phyloP scores from a whole-genome alignment of 2,888 invertebrate species.

The Unio pictorum region DNA sequence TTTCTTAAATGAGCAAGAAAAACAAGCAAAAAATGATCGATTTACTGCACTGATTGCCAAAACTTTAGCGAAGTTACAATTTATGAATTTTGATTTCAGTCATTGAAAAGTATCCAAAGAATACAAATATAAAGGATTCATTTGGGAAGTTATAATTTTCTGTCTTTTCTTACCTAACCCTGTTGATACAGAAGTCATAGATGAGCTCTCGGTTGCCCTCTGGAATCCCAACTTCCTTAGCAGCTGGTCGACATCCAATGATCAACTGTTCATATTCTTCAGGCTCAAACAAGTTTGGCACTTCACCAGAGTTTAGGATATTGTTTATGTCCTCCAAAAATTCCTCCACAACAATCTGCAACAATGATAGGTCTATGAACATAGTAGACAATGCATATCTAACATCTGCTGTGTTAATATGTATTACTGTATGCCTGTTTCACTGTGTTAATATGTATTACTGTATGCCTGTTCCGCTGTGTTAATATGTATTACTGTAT shows the following conservation, averaged over 20 bases:
- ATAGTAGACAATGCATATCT: background rate
- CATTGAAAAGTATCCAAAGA: no score
- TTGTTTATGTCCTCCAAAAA: conserved; percentile 94
- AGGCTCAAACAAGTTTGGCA: conserved; percentile 86
- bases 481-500: background rate
- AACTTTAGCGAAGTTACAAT: no score
- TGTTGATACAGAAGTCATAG: conserved; percentile 87
- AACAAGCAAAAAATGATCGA: background rate
- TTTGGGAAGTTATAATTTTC: no score
- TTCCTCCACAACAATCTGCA: conserved; percentile 87
- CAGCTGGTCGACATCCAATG: conserved; percentile 81
- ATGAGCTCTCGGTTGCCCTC: conserved; percentile 83
- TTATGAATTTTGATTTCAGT: no score
- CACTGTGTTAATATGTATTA: background rate
- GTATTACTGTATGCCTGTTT: background rate
- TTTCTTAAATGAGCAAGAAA: background rate
- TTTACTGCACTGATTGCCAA: background rate
- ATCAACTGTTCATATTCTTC: conserved; percentile 90
- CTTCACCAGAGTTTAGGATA: conserved; percentile 91
- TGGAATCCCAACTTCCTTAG: conserved; percentile 80
- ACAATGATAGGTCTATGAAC: background rate
- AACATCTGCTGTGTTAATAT: background rate
- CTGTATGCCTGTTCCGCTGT: no score
- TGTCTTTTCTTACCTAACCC: conserved; percentile 75
- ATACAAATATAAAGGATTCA: no score